These are phyloP conservation scores for Phengaris arion DNA, from an alignment of 2,888 invertebrate species.

Conservation along the genomic window DNA sequence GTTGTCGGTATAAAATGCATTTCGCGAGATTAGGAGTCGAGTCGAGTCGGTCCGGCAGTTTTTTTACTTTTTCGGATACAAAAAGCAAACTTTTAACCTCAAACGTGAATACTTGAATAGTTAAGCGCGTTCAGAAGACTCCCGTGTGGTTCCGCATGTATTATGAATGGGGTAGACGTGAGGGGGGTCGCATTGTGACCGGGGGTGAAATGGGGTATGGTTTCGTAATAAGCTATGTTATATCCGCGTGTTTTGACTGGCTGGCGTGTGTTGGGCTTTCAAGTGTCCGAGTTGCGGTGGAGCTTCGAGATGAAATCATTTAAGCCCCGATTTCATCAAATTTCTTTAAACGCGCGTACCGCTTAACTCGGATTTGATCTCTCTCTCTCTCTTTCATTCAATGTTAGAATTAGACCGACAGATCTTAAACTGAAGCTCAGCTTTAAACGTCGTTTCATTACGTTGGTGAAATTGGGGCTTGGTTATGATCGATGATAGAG, in stretches of 20 bases:
- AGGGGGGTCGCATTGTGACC: not conserved
- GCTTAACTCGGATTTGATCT: no score
- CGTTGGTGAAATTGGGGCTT: no score
- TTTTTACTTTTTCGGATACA: conserved; percentile 37
- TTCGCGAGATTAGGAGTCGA: not conserved
- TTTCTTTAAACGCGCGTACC: no score
- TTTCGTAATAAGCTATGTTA: not conserved
- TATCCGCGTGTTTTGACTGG: not conserved
- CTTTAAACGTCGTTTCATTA: no score
- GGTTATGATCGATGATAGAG: no score
- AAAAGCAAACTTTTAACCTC: conserved; percentile 39
- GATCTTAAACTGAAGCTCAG: no score
- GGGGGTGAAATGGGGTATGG: not conserved
- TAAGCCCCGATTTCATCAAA: no score
- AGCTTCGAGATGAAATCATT: no score
- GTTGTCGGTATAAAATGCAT: not conserved
- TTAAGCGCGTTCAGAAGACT: not conserved
- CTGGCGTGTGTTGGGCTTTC: not conserved
- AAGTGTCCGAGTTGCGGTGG: no score
- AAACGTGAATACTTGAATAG: conserved; percentile 32
- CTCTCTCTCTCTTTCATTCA: no score
- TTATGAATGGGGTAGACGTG: conserved; percentile 6
- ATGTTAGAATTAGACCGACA: no score
- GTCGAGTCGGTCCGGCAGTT: not conserved
- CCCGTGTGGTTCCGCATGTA: conserved; percentile 25